Evolutionary conservation across 2,797 vertebrate species (phyloP).

Genomic region (Crenichthys baileyi): DNA sequence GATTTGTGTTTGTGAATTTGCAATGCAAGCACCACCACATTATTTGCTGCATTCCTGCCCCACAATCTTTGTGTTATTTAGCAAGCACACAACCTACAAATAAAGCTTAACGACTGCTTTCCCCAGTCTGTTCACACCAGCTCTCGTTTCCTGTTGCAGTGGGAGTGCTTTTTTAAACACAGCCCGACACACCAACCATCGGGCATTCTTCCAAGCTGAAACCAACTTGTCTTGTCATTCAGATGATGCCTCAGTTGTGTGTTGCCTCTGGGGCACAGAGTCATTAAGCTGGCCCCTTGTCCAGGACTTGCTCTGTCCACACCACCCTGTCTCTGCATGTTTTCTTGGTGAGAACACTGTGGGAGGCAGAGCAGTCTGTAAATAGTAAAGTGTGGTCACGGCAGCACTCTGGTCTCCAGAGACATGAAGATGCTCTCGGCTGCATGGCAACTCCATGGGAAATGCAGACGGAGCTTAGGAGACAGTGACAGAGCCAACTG

Average conservation of each 20-base stretch:
- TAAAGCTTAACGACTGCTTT: conserved; percentile 5
- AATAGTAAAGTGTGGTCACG: conserved; percentile 63
- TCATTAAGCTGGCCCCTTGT: conserved; percentile 57
- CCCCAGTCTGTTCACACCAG: conserved; percentile 40
- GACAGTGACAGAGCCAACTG: conserved; percentile 43
- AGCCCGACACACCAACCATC: conserved; percentile 22
- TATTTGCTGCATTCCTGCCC: conserved; percentile 34
- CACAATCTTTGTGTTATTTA: conserved; percentile 37
- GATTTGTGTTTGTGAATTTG: conserved; percentile 15
- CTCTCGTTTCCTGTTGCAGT: conserved; percentile 36
- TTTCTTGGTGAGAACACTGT: conserved; percentile 61
- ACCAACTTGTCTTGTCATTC: conserved; percentile 33
- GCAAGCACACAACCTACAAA: conserved; percentile 14
- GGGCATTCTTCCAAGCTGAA: conserved; percentile 53
- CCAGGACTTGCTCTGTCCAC: conserved; percentile 55
- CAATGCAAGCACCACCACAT: conserved; percentile 23
- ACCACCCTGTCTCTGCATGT: conserved; percentile 52
- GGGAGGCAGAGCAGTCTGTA: conserved; percentile 61
- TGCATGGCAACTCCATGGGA: conserved; percentile 55
- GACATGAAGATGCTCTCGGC: conserved; percentile 43
- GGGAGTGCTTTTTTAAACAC: conserved; percentile 38
- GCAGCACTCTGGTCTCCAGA: conserved; percentile 33
- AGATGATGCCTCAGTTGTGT: conserved; percentile 28
- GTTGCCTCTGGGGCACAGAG: conserved; percentile 22
- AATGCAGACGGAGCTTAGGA: conserved; percentile 25